Base-by-base conservation (phyloP, 2,888 invertebrate genomes). In the Resseliella maxima region DNA sequence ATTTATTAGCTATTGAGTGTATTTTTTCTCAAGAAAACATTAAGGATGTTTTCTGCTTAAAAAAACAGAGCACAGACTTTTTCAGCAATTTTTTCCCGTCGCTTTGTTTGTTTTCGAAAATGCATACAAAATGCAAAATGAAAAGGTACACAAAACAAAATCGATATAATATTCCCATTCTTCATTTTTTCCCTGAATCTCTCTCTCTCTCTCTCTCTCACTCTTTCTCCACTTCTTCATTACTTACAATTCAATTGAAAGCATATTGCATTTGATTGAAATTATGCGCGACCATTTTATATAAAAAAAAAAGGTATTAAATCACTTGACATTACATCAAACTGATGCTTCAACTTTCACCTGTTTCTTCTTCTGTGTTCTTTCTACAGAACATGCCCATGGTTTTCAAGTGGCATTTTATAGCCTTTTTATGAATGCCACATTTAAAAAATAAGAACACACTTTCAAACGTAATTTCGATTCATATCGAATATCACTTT, bases 341-440 rank as follows among this genome's bases (percentile, higher is more conserved):
- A 59, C 59, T 59, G 59, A n/a, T n/a, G n/a, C n/a, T 59, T 59
- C 59, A 59, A 72, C 72, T 31, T 72, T 27, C 72, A 72, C 72
- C 72, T 72, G 72, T 31, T 72, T 72, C 15, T 31, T 72, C n/a
- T n/a, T n/a, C n/a, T n/a, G n/a, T n/a, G n/a, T n/a, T n/a, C n/a
- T n/a, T n/a, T n/a, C n/a, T 2, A 24, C 24, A 6, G n/a, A n/a
- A 35, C 31, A 59, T 5, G 27, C 6, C 18, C 12, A 72, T 15
- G n/a, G 31, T 31, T 72, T 59, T 72, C 72, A 72, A 72, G 72
- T 72, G 72, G 72, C 72, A n/a, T 72, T 72, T 72, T 72, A 72
- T 72, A 35, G 3, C 31, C 6, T 72, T 72, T 72, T 50, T 18
- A 15, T 24, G 15, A 35, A 72, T 72, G 31, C 31, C 72, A 35